A percentile compares a stretch with the other conserved stretches of the same genome.
phyloP scores from a whole-genome alignment of 2,113 vertebrate genomes.

The Rhinolophus sinicus region DNA sequence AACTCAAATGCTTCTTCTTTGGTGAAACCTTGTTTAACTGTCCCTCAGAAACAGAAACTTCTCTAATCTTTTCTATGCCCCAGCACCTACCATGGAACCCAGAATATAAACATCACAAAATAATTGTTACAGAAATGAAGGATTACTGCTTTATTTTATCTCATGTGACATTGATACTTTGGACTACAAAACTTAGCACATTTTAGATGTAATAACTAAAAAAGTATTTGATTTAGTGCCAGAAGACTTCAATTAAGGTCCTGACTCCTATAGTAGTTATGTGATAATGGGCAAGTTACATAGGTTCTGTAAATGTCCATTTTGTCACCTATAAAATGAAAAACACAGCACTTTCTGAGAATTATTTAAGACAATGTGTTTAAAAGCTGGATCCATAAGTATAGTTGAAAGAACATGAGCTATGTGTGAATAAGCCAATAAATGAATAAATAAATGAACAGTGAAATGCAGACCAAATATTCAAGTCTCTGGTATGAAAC shows the following conservation, averaged over 20 bases:
- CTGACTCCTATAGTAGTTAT: background rate
- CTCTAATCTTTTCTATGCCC: background rate
- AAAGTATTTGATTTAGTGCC: background rate
- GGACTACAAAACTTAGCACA: background rate
- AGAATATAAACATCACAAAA: background rate
- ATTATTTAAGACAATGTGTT: background rate
- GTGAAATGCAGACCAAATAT: background rate
- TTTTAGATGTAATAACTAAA: slow-evolving; percentile 20
- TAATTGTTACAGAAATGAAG: slow-evolving; percentile 27
- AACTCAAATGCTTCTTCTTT: background rate
- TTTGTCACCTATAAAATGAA: slow-evolving; percentile 2
- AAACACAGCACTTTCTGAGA: background rate
- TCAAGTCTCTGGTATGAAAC: slow-evolving; percentile 20
- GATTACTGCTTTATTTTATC: background rate
- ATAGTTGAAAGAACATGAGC: background rate
- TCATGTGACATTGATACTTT: background rate
- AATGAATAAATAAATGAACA: background rate
- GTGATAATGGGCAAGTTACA: background rate
- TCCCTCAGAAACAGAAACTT: slow-evolving; percentile 27
- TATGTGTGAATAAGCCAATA: background rate
- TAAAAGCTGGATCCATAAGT: background rate
- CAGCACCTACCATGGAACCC: background rate
- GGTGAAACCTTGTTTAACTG: background rate
- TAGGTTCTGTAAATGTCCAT: background rate
- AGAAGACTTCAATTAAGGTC: background rate